Base-by-base conservation (phyloP, 1,140 invertebrate species). In the Choristoneura fumiferana region DNA sequence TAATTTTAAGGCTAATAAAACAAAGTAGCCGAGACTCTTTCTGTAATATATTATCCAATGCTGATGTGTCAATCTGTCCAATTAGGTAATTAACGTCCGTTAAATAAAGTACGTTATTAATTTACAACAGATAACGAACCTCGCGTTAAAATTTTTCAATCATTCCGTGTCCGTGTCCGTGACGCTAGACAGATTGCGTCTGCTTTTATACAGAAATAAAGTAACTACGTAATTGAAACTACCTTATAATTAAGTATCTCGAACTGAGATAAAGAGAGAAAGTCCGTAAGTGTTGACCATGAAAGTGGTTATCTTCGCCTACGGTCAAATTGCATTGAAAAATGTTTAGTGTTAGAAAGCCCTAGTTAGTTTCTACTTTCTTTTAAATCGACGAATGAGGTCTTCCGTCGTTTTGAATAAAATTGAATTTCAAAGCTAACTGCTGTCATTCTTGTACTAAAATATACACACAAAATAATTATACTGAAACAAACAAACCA, bases 11-110 rank as follows among this genome's bases (percentile, higher is more conserved):
- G 22, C 43, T 49, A 10, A 18, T 49, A 29, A 29, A 10, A 18
- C 29, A 29, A 12, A 49, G 10, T 49, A 18, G 43, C 43, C n/a
- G 43, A 49, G 43, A 17, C 15, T 49, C 43, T 49, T 29, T 13
- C 43, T 10, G 18, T 33, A 49, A 49, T 49, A 49, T 49, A 33
- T 49, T 49, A 49, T 4, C 43, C 18, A 49, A 49, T 49, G 22
- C 43, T 12, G 10, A 45, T 22, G 43, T 49, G 22, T 49, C 43
- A 49, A 18, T 49, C 18, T 29, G 43, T 49, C 43, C 43, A 49
- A 49, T 49, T 49, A 49, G 43, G 22, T 49, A 49, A 49, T 49
- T 49, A 29, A 49, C 17, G 43, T 29, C 40, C 40, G 40, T 22
- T 45, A 49, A 49, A 18, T 29, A 29, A 45, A 49, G 14, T 0